A percentile compares a stretch with the other conserved stretches of the same genome.
Evolutionary conservation across 2,888 invertebrate genomes (phyloP).

Genomic region (Kryphioiulus occultus): DNA sequence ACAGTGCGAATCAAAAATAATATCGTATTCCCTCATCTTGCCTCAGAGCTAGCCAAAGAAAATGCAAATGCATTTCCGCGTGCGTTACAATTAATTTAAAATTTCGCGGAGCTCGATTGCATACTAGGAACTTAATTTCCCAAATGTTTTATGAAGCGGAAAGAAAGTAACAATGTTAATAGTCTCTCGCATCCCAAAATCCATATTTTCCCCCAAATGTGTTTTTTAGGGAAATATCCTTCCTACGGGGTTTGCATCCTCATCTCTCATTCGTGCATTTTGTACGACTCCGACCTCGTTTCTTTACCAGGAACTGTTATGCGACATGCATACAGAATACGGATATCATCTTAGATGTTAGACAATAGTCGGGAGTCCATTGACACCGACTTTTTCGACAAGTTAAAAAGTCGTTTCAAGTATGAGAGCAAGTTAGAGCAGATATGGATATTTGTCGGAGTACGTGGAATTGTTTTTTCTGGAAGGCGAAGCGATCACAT

Average conservation of each 20-base stretch:
- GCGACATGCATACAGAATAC: neutral
- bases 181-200: neutral
- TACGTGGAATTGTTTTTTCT: neutral
- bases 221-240: neutral
- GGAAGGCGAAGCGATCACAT: neutral
- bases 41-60: neutral
- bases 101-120: neutral
- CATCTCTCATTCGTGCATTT: neutral
- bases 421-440: neutral
- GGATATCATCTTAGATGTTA: neutral
- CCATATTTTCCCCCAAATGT: neutral
- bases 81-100: neutral
- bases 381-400: neutral
- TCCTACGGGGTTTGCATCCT: neutral
- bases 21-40: neutral
- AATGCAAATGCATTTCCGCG: neutral
- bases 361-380: neutral
- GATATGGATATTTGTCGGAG: neutral
- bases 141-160: neutral
- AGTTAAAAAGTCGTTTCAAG: neutral
- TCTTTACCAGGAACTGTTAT: neutral
- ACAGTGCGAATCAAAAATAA: neutral
- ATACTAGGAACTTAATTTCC: neutral
- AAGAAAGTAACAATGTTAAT: neutral
- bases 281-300: neutral